phyloP scores from a whole-genome alignment of 1,140 invertebrate genomes.

The Holotrichia oblita region DNA sequence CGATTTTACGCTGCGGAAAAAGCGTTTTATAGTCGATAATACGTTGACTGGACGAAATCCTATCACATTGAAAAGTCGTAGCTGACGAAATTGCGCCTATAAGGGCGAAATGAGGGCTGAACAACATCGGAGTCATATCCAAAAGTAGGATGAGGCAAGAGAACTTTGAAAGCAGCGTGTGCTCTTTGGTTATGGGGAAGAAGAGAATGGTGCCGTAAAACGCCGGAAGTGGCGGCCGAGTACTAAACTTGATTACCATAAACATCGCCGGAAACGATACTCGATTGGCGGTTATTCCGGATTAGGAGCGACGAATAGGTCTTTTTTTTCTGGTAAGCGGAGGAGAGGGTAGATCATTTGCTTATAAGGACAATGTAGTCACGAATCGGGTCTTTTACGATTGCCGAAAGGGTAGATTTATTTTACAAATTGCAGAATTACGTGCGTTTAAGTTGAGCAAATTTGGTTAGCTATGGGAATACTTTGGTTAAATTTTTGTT shows the following conservation, averaged over 20 bases:
- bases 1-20: not conserved
- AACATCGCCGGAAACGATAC: not conserved
- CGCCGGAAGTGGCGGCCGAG: not conserved
- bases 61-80: not conserved
- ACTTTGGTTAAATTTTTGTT: no score
- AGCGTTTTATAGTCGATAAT: constrained; percentile 8
- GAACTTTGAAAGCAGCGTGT: not conserved
- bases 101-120: not conserved
- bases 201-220: not conserved
- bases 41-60: constrained; percentile 19
- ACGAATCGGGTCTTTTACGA: not conserved
- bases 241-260: not conserved
- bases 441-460: no score
- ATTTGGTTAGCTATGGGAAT: no score
- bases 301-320: not conserved
- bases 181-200: not conserved
- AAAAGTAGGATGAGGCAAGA: not conserved
- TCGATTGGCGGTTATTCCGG: not conserved
- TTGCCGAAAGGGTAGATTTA: not conserved
- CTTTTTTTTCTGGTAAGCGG: not conserved
- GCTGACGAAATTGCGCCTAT: not conserved
- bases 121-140: constrained; percentile 1
- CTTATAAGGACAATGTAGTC: not conserved
- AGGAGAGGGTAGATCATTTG: not conserved
- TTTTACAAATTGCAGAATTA: not conserved